Evolutionary conservation across 2,888 invertebrate species (phyloP).

Genomic region (Epistrophella euchroma): DNA sequence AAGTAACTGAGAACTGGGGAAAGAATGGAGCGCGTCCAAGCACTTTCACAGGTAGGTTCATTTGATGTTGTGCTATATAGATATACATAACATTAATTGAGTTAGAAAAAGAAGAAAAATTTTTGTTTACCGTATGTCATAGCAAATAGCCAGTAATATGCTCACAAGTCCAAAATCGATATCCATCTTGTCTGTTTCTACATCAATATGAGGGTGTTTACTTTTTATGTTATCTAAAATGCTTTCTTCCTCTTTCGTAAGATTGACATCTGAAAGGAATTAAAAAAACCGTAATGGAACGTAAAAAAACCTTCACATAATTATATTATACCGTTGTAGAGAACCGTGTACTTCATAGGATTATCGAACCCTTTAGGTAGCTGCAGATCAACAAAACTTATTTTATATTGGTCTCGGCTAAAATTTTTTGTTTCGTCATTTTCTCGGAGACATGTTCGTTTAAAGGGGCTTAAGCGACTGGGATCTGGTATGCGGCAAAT

Average conservation of each 20-base stretch:
- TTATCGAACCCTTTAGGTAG: conserved; percentile 82
- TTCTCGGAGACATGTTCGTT: conserved; percentile 80
- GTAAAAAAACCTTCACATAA: neutral
- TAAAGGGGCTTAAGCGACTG: conserved; percentile 79
- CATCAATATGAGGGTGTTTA: conserved; percentile 69
- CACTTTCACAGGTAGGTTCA: conserved; percentile 82
- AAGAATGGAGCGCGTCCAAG: conserved; percentile 82
- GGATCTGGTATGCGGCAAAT: conserved; percentile 80
- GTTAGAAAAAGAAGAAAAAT: neutral
- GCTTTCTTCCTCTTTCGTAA: conserved; percentile 80
- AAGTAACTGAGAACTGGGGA: conserved; percentile 81
- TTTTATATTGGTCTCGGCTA: conserved; percentile 81
- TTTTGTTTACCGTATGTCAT: conserved; percentile 80
- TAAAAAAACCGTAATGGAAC: neutral
- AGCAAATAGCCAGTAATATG: conserved; percentile 82
- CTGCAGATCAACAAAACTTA: conserved; percentile 82
- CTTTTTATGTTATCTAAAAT: conserved; percentile 79
- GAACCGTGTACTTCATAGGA: conserved; percentile 80
- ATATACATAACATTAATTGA: neutral
- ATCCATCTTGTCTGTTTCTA: conserved; percentile 77
- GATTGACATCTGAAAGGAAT: conserved; percentile 77
- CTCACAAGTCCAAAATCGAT: conserved; percentile 82
- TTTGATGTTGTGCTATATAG: conserved; percentile 79
- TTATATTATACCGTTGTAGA: conserved; percentile 78
- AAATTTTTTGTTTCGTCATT: conserved; percentile 81